Conservation (phyloP, 2,113 vertebrate species). For the Elephas maximus region DNA sequence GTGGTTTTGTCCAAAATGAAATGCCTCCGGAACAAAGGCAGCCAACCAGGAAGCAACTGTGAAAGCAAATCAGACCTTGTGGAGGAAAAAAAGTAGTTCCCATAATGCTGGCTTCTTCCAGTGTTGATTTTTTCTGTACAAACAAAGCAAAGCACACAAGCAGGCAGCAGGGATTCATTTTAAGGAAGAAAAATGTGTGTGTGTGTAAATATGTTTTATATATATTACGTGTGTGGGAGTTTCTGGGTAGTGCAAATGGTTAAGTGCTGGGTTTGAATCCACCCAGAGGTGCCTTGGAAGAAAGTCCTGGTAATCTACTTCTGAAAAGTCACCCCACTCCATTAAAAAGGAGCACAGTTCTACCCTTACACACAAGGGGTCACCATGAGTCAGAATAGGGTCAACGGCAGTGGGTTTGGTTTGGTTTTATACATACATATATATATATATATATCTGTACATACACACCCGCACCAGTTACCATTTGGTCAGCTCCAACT, state of each 20-base stretch:
- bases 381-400: too few species aligned
- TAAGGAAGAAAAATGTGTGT: background rate
- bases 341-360: background rate
- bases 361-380: background rate
- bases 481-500: background rate
- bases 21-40: background rate
- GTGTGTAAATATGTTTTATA: background rate
- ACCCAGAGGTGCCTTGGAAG: background rate
- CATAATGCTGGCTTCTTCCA: background rate
- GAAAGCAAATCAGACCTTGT: background rate
- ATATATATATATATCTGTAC: background rate
- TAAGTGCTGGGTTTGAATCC: background rate
- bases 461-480: background rate
- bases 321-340: background rate
- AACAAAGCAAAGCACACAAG: background rate
- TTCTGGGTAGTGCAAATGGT: background rate
- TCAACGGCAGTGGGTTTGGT: too few species aligned
- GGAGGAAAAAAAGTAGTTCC: background rate
- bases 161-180: conserved; percentile 20
- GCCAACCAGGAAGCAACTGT: conserved; percentile 48
- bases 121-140: conserved; percentile 20
- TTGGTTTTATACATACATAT: background rate
- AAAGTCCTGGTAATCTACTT: background rate
- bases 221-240: background rate
- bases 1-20: conserved; percentile 38